Base-by-base conservation (phyloP, 2,888 invertebrate species). In the Drosophila tanythrix region DNA sequence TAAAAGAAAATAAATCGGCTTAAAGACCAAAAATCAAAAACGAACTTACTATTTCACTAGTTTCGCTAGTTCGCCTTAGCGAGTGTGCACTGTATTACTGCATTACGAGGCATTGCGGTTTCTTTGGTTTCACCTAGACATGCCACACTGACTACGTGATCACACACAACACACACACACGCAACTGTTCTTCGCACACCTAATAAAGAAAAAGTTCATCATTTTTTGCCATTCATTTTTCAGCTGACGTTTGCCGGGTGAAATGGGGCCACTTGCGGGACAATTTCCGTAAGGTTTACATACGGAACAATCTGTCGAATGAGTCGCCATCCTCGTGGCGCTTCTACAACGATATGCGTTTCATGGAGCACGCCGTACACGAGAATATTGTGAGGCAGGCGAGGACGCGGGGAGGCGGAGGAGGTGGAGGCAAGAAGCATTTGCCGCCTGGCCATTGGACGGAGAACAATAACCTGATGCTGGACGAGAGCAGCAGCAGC, bases 201-300 rank as follows among this genome's bases (percentile, higher is more conserved):
- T 31, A 51, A 50, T 48, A 35, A 55, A 40, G 29, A 52, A 46
- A 15, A 46, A 48, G 35, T 15, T 33, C 27, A 40, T 57, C 10
- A 25, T 27, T 40, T 40, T 59, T 52, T 67, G 31, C 40, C 0
- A 31, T 18, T 27, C 29, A 40, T 21, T 29, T 40, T 58, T 46
- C 63, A 90, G 90, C 88, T 52, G 90, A 90, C 56, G 90, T 91
- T 31, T 91, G 90, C 76, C 90, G 90, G n/a, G 87, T 88, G 21
- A 91, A 91, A 73, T 91, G 90, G 90, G 91, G 90, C 25, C 90
- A 91, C 72, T 74, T 91, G 65, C 74, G 90, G n/a, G 90, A 91
- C 67, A 91, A 91, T 76, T 91, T 91, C 75, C 91, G 90, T 35
- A 91, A 91, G 73, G 91, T 91, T 6, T 91, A 90, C 59, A 91